Conservation (phyloP, 2,113 vertebrate genomes). For the Psilopogon haemacephalus region DNA sequence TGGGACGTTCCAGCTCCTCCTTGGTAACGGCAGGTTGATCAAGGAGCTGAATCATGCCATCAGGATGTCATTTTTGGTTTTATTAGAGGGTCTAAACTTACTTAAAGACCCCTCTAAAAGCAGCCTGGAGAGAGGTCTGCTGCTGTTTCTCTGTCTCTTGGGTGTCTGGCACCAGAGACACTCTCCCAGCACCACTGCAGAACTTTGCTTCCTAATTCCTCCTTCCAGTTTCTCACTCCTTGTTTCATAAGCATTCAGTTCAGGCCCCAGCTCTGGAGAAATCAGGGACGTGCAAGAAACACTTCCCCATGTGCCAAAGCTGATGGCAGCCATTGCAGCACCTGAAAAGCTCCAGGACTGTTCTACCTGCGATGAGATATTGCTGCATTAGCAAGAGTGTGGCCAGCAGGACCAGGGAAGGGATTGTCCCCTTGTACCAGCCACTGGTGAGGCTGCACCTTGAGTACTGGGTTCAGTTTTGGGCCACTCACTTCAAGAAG, state of each 20-base stretch:
- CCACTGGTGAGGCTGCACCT: no score
- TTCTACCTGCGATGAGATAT: neutral
- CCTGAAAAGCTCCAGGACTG: neutral
- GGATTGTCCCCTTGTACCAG: no score
- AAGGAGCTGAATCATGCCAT: neutral
- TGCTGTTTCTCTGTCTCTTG: neutral
- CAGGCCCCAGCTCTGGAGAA: neutral
- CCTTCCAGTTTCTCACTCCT: neutral
- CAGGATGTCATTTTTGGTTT: neutral
- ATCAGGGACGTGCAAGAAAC: neutral
- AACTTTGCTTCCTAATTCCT: neutral
- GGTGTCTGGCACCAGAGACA: neutral
- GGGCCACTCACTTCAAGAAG: no score
- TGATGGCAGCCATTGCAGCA: neutral
- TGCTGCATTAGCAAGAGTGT: neutral
- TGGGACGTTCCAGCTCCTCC: neutral
- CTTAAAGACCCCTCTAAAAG: neutral
- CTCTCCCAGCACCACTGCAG: neutral
- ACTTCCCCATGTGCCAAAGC: fast-evolving
- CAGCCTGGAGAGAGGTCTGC: neutral
- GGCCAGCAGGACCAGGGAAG: no score
- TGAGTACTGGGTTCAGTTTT: no score
- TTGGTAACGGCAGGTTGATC: neutral
- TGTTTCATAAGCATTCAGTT: neutral
- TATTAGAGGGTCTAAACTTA: neutral